Evolutionary conservation across 1,140 invertebrate species (phyloP), one percentile per base, ranked within the genome.

Genomic region (Batillaria attramentaria): DNA sequence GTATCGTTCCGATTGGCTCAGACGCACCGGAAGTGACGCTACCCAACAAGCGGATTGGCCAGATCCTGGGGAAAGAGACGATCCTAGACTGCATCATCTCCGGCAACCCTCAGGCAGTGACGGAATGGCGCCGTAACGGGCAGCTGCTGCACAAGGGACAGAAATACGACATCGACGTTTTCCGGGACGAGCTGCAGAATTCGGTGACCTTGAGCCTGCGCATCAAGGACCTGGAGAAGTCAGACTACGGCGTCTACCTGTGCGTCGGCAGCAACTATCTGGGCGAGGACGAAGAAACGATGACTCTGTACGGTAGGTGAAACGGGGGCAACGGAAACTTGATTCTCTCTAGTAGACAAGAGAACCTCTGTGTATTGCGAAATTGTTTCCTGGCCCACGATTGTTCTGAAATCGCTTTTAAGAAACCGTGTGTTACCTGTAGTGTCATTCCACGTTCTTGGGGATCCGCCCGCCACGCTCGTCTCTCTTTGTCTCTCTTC

Each of bases 221-320:
- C 43, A 96, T 98, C 85, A 93, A 94, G 84, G 93, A 94, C 86
- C 96, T 97, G 90, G 93, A 93, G 5, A 91, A 93, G 78, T 92
- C 93, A 35, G 96, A 97, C 90, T 94, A 95, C 83, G 96, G 96
- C 33, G 95, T 95, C 72, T 97, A 97, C 92, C 95, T 95, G 88
- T 97, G 96, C 88, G 94, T 97, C 65, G 96, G 96, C 77, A 96
- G 95, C 78, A 97, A 98, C 90, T 96, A 95, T n/a, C 91, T 98
- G 60, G 96, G 96, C 72, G 94, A 93, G 87, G 95, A 95, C 54
- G 95, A 97, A 89, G 95, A 95, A 72, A 95, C 94, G 20, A 92
- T 97, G 77, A 92, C 95, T 84, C 92, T 97, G 60, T 97, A 97
- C 91, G 95, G 96, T 97, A 91, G 94, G 94, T 79, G 31, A 37